Percentiles rank a stretch among this genome's conserved stretches.
Conservation (phyloP, 2,113 vertebrate genomes). For the Hippocampus abdominalis region DNA sequence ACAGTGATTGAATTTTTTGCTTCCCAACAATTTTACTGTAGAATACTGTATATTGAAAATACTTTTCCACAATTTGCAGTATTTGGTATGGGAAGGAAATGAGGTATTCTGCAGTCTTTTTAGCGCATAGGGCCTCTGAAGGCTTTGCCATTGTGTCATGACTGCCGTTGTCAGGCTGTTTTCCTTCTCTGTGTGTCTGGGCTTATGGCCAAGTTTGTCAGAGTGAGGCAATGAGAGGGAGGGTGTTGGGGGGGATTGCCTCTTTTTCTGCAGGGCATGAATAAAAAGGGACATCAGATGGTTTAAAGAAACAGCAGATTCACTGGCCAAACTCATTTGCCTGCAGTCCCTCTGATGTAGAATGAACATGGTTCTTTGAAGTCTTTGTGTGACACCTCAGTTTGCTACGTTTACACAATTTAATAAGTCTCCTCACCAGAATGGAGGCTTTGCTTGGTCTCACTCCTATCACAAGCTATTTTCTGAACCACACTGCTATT, state of each 20-base stretch:
- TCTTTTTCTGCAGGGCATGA: constrained; percentile 23
- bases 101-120: neutral
- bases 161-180: constrained; percentile 42
- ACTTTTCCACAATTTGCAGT: too few species aligned
- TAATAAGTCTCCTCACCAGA: constrained; percentile 42
- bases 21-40: too few species aligned
- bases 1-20: too few species aligned
- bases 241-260: neutral
- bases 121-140: neutral
- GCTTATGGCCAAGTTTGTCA: constrained; percentile 40
- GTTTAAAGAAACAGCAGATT: constrained; percentile 42
- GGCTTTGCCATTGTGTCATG: neutral
- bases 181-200: constrained; percentile 30
- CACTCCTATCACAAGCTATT: constrained; percentile 9
- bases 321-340: constrained; percentile 36
- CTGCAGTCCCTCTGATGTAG: neutral
- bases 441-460: constrained; percentile 29
- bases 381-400: constrained; percentile 24
- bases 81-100: neutral
- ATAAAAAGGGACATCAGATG: constrained; percentile 54
- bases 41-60: too few species aligned
- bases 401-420: constrained; percentile 32
- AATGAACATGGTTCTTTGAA: constrained; percentile 56
- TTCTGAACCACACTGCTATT: constrained; percentile 15
- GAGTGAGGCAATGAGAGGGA: constrained; percentile 22